These are phyloP conservation scores for Lingula anatina DNA, from an alignment of 2,888 invertebrate species.

Conservation along the genomic window DNA sequence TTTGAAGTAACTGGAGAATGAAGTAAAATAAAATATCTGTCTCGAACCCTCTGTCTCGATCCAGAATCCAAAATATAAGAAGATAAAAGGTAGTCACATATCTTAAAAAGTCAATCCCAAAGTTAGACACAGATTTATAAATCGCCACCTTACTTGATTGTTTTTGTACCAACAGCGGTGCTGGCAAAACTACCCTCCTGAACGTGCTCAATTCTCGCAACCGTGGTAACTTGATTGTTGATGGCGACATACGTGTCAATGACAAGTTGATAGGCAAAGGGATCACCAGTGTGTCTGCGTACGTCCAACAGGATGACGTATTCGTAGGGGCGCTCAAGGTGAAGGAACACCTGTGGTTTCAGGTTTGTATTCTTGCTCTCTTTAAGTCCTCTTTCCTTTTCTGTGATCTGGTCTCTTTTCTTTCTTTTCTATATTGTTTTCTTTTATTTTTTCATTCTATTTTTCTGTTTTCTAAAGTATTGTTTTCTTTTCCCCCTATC, in stretches of 20 bases:
- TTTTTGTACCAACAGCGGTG: constrained; percentile 11
- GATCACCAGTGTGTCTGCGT: constrained; percentile 5
- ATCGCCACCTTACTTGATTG: background rate
- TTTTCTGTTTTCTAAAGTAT: no score
- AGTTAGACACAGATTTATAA: background rate
- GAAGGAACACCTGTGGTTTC: constrained; percentile 6
- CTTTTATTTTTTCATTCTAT: constrained; percentile 1
- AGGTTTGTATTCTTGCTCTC: no score
- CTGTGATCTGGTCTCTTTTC: background rate
- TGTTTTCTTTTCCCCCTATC: no score
- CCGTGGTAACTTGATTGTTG: constrained; percentile 2
- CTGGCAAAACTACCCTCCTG: constrained; percentile 8
- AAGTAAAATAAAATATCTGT: no score
- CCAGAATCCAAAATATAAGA: no score
- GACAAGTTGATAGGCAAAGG: constrained; percentile 1
- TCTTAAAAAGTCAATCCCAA: no score
- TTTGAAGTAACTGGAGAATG: no score
- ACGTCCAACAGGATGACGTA: constrained; percentile 5
- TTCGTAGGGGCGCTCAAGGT: constrained; percentile 4
- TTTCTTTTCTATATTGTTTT: constrained; percentile 1
- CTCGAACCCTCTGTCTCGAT: no score
- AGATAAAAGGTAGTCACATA: no score
- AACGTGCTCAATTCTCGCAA: constrained; percentile 7
- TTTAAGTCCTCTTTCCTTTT: no score
- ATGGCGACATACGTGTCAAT: constrained; percentile 5